Evolutionary conservation across 2,797 vertebrate genomes (phyloP).

Genomic region (Thamnophis elegans): DNA sequence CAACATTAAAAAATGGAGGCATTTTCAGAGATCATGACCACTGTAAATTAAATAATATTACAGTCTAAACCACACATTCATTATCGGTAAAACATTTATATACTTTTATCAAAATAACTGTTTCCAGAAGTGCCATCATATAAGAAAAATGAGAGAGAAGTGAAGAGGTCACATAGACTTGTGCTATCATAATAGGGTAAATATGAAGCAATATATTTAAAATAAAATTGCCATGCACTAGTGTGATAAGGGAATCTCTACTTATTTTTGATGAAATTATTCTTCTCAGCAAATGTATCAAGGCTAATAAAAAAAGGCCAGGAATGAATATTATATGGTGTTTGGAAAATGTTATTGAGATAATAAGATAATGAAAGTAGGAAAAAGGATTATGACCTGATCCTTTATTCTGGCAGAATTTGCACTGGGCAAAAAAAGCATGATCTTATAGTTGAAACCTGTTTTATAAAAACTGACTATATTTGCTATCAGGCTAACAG

Average conservation of each 20-base stretch:
- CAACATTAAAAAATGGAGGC: conserved; percentile 26
- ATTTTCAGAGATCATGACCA: conserved; percentile 43
- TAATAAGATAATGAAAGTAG: conserved; percentile 12
- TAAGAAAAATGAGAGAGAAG: conserved; percentile 44
- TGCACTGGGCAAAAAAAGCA: conserved; percentile 39
- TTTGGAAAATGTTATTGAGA: conserved; percentile 65
- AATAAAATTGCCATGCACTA: conserved; percentile 66
- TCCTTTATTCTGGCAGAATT: conserved; percentile 53
- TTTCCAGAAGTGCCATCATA: conserved; percentile 7
- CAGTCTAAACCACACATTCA: conserved; percentile 46
- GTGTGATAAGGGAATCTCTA: conserved; percentile 47
- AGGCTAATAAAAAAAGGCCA: conserved; percentile 58
- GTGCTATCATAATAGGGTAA: conserved; percentile 42
- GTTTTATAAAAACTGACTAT: conserved; percentile 58
- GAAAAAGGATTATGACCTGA: not conserved
- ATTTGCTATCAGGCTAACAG: conserved; percentile 46
- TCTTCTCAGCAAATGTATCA: conserved; percentile 52
- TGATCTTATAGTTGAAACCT: conserved; percentile 52
- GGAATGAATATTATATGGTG: conserved; percentile 57
- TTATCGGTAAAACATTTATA: conserved; percentile 49
- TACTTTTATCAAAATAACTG: conserved; percentile 41
- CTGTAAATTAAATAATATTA: conserved; percentile 51
- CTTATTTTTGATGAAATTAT: conserved; percentile 56
- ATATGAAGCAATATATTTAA: conserved; percentile 60
- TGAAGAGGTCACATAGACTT: conserved; percentile 51